Percentiles rank a stretch among this genome's conserved stretches.
phyloP scores from a whole-genome alignment of 1,140 invertebrate genomes.

The Hylaeus anthracinus region DNA sequence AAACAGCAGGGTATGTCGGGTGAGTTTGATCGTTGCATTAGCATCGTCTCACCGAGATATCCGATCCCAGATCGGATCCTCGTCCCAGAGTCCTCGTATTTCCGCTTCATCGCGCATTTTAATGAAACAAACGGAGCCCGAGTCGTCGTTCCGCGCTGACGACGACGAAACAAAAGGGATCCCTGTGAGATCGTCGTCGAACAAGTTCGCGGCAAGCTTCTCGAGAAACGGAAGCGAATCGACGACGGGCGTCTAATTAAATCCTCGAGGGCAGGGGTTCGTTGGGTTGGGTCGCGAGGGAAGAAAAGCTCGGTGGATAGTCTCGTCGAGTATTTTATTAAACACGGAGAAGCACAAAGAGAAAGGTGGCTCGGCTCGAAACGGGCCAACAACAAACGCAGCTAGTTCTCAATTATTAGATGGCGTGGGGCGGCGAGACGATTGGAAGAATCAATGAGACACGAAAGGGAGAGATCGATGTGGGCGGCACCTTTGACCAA shows the following conservation, averaged over 20 bases:
- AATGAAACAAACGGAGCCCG: too few species aligned
- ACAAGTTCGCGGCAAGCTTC: too few species aligned
- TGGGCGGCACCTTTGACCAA: constrained; percentile 59
- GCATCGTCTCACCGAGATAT: too few species aligned
- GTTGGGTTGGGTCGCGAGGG: too few species aligned
- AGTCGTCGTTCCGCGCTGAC: too few species aligned
- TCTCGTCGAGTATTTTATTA: constrained; percentile 55
- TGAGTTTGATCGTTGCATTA: too few species aligned
- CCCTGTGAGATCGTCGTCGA: too few species aligned
- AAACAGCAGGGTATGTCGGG: too few species aligned
- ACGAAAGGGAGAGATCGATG: constrained; percentile 53
- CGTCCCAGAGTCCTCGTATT: too few species aligned
- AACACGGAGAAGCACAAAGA: constrained; percentile 10
- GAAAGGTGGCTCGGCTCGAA: neutral
- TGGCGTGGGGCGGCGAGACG: constrained; percentile 7
- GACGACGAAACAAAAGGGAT: too few species aligned
- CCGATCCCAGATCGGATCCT: too few species aligned
- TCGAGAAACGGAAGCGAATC: neutral
- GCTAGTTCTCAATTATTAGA: constrained; percentile 33
- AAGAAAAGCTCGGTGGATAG: constrained; percentile 14
- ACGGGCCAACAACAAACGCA: neutral
- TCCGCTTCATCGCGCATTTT: too few species aligned
- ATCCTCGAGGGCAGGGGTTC: neutral
- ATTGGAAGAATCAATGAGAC: constrained; percentile 57
- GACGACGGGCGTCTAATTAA: neutral